A percentile compares a stretch with the other conserved stretches of the same genome.
Conservation (phyloP, 2,113 vertebrate species). For the Stigmatopora argus region DNA sequence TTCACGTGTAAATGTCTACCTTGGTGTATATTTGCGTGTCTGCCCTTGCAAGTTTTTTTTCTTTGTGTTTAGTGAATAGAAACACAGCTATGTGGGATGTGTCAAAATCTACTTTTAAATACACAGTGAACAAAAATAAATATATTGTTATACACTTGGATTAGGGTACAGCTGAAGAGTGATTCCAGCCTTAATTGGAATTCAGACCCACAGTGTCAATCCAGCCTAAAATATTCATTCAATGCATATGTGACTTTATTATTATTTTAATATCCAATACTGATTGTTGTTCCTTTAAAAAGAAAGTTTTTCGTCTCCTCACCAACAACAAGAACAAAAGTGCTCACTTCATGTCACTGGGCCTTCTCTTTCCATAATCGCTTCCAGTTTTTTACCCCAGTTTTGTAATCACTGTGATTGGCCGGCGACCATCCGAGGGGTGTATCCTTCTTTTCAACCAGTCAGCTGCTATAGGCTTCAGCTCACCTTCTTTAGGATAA, state of each 20-base stretch:
- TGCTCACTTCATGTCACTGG: slow-evolving; percentile 45
- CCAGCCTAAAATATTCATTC: background rate
- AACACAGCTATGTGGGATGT: too few species aligned
- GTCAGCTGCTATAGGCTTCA: background rate
- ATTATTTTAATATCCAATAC: background rate
- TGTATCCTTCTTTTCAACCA: background rate
- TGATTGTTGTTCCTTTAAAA: slow-evolving; percentile 16
- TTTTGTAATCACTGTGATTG: background rate
- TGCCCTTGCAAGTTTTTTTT: too few species aligned
- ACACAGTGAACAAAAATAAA: too few species aligned
- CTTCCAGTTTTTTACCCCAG: slow-evolving; percentile 19
- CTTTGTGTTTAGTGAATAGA: too few species aligned
- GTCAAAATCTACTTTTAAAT: too few species aligned
- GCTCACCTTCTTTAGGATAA: background rate
- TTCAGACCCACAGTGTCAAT: background rate
- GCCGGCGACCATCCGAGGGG: background rate
- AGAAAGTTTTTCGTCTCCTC: slow-evolving; percentile 12
- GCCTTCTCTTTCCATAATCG: slow-evolving; percentile 34
- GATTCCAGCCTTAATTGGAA: background rate
- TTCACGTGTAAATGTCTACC: background rate
- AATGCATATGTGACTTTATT: slow-evolving; percentile 1
- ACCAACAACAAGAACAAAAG: slow-evolving; percentile 28
- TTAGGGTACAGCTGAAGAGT: too few species aligned
- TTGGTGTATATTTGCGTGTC: too few species aligned
- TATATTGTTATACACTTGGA: too few species aligned